These are phyloP conservation scores for Platichthys flesus DNA, from an alignment of 2,113 vertebrate genomes.

Conservation along the genomic window DNA sequence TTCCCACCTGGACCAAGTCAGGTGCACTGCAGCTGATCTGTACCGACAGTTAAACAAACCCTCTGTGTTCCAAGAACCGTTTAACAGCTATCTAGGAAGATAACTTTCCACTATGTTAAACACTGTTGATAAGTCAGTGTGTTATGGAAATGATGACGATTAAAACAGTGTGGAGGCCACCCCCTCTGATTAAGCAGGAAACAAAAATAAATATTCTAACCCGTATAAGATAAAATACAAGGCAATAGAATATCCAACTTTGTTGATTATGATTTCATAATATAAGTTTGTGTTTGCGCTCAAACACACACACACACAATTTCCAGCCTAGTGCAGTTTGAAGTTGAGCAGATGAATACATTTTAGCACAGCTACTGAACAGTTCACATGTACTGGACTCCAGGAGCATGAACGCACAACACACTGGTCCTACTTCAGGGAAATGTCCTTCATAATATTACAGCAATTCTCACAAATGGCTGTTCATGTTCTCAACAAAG, in stretches of 20 bases:
- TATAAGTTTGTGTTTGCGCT: neutral
- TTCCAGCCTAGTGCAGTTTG: conserved; percentile 20
- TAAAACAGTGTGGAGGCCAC: neutral
- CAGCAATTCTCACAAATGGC: conserved; percentile 21
- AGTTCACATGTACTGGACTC: conserved; percentile 22
- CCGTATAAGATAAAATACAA: conserved; percentile 26
- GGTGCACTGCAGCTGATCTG: neutral
- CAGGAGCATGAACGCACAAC: conserved; percentile 2
- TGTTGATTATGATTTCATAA: conserved; percentile 10
- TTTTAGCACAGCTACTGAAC: conserved; percentile 1
- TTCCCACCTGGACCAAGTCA: too few relatives aligned
- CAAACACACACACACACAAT: neutral
- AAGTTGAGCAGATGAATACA: neutral
- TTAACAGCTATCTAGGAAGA: neutral
- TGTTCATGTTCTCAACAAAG: neutral
- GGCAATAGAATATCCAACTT: conserved; percentile 23
- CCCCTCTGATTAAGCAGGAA: neutral
- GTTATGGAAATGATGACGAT: conserved; percentile 11
- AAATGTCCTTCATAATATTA: conserved; percentile 40
- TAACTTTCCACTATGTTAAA: neutral
- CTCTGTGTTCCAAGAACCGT: neutral
- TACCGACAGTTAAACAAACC: too few relatives aligned
- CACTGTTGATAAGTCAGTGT: neutral
- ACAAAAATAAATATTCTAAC: conserved; percentile 3
- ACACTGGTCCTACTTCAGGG: neutral